A percentile compares a stretch with the other conserved stretches of the same genome.
Conservation (phyloP, 2,888 invertebrate species). For the Hedychridium roseum region DNA sequence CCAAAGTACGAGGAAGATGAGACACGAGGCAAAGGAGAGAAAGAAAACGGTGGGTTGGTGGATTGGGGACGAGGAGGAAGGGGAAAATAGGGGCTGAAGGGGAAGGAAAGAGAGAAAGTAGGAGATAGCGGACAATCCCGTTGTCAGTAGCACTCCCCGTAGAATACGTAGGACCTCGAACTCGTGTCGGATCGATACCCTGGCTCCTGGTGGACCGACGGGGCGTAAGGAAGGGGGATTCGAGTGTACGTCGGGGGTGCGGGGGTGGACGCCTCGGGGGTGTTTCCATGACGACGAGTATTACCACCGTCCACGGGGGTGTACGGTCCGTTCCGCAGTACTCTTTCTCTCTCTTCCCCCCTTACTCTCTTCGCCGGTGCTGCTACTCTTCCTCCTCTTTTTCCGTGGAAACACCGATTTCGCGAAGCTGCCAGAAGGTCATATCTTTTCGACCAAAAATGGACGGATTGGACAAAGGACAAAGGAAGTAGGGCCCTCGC, state of each 20-base stretch:
- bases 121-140: slow-evolving; percentile 35
- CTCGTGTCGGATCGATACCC: slow-evolving; percentile 53
- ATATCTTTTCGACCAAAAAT: too few relatives aligned
- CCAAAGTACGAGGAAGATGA: slow-evolving; percentile 4
- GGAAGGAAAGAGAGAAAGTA: slow-evolving; percentile 11
- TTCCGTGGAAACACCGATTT: slow-evolving; percentile 15
- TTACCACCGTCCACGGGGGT: slow-evolving; percentile 47
- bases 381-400: background rate
- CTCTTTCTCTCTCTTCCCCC: slow-evolving; percentile 15
- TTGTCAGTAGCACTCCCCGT: slow-evolving; percentile 49
- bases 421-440: too few relatives aligned
- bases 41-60: slow-evolving; percentile 16
- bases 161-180: slow-evolving; percentile 50
- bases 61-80: slow-evolving; percentile 1
- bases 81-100: background rate
- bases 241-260: slow-evolving; percentile 27
- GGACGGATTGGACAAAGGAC: too few relatives aligned
- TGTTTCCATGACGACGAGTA: slow-evolving; percentile 56
- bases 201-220: slow-evolving; percentile 45
- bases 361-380: slow-evolving; percentile 2
- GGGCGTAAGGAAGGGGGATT: slow-evolving; percentile 32
- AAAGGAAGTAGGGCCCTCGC: too few relatives aligned
- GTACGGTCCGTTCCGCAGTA: slow-evolving; percentile 26
- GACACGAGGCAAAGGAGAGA: slow-evolving; percentile 4
- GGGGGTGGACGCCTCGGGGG: slow-evolving; percentile 58